Base-by-base conservation (phyloP, 2,888 invertebrate species). In the Drosophila mettleri region DNA sequence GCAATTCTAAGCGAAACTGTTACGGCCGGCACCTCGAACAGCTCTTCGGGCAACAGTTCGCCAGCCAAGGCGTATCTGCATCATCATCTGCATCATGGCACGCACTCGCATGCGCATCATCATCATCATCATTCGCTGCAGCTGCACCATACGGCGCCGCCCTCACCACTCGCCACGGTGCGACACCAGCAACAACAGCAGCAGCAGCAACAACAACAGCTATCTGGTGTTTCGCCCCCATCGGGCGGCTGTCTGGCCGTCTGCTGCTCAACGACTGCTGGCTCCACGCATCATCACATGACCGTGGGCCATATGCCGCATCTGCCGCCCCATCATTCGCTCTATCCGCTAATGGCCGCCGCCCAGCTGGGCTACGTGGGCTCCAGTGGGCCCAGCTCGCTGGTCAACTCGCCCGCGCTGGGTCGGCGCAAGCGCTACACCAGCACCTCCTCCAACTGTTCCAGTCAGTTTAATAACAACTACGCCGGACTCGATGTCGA, bases 401-500 rank as follows among this genome's bases (percentile, higher is more conserved):
- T 91, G 78, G 91, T 90, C 63, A 92, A 91, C 68, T 92, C 92
- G 46, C 93, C 94, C 86, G 93, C 93, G 88, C 93, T 94, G 93
- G 94, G 94, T 91, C 93, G 94, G 87, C 94, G 94, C 91, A 95
- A 95, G 67, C 91, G 92, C 91, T 94, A 94, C 93, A 94, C 94
- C 55, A 92, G 92, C 84, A 91, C 93, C 92, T 93, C 93, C 90
- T 94, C 93, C 91, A 94, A 93, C 79, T 94, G 93, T 91, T 94
- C 94, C 83, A 94, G 93, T 92, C 94, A 94, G 91, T 94, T 94
- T 93, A 93, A 94, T 86, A 94, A 94, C 91, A 94, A 94, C 91
- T 93, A 93, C 88, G 93, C 93, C 83, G 93, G 93, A 86, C 92
- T 93, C 92, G 95, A 95, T 92, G 95, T 95, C 94, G 95, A 95